Conservation (phyloP, 2,113 vertebrate genomes). For the Echinops telfairi region DNA sequence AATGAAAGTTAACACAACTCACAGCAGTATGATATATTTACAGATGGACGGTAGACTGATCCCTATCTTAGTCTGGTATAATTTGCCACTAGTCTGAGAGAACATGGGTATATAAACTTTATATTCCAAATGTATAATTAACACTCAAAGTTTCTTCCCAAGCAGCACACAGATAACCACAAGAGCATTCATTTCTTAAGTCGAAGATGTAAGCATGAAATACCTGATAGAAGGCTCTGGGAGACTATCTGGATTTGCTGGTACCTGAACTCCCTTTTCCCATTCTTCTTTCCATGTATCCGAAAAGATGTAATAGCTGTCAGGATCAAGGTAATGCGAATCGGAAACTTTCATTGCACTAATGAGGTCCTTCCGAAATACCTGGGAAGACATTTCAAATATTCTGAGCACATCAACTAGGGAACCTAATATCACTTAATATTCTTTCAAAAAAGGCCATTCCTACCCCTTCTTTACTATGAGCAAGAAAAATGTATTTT, state of each 20-base stretch:
- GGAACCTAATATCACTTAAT: slow-evolving; percentile 23
- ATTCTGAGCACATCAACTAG: slow-evolving; percentile 40
- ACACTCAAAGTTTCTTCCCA: slow-evolving; percentile 21
- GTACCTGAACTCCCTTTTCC: slow-evolving; percentile 99
- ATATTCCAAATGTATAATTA: slow-evolving; percentile 45
- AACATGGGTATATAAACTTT: slow-evolving; percentile 46
- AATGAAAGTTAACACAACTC: background rate
- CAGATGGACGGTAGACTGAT: background rate
- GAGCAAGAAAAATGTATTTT: slow-evolving; percentile 45
- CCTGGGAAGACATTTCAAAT: slow-evolving; percentile 86
- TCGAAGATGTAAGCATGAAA: slow-evolving; percentile 54
- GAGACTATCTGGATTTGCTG: slow-evolving; percentile 94
- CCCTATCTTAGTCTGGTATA: background rate
- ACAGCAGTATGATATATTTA: background rate
- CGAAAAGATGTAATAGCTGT: slow-evolving; percentile 95
- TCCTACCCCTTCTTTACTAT: background rate
- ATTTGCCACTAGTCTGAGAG: slow-evolving; percentile 36
- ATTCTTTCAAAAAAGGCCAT: slow-evolving; percentile 54
- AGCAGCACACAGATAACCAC: slow-evolving; percentile 15
- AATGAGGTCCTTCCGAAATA: slow-evolving; percentile 99
- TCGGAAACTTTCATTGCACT: slow-evolving; percentile 99
- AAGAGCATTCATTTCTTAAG: slow-evolving; percentile 36
- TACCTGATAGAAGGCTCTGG: slow-evolving; percentile 95
- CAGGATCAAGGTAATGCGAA: slow-evolving; percentile 94
- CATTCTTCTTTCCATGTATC: slow-evolving; percentile 99